These are phyloP conservation scores for Drosophila acutilabella DNA, from an alignment of 2,888 invertebrate genomes.

Conservation along the genomic window DNA sequence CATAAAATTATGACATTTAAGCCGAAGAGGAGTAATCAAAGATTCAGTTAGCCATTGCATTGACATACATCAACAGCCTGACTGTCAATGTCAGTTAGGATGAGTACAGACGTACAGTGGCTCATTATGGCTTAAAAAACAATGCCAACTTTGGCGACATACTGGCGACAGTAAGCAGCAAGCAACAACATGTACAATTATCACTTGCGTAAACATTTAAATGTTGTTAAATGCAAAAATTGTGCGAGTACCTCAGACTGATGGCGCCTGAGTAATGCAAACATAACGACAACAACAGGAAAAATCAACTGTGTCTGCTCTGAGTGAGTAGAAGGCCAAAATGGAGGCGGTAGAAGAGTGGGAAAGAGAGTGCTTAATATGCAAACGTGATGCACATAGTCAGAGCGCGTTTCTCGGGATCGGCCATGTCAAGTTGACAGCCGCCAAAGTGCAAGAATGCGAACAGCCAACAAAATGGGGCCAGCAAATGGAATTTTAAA, in stretches of 20 bases:
- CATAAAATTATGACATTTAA: conserved; percentile 43
- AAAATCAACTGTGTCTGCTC: background rate
- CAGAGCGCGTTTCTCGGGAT: conserved; percentile 52
- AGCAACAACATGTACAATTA: conserved; percentile 59
- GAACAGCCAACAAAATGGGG: conserved; percentile 63
- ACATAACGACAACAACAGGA: conserved; percentile 3
- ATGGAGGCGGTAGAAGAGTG: background rate
- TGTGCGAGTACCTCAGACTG: conserved; percentile 46
- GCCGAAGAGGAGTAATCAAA: conserved; percentile 37
- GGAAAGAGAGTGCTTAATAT: conserved; percentile 62
- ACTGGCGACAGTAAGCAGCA: conserved; percentile 47
- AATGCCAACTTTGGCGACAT: conserved; percentile 65
- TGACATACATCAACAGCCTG: conserved; percentile 55
- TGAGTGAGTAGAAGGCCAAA: background rate
- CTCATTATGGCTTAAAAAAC: conserved; percentile 66
- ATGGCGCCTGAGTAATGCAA: conserved; percentile 63
- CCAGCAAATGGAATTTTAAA: conserved; percentile 47
- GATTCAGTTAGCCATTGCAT: conserved; percentile 66
- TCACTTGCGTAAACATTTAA: conserved; percentile 78
- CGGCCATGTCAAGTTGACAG: conserved; percentile 54
- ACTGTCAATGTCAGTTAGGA: conserved; percentile 76
- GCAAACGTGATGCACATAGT: conserved; percentile 70
- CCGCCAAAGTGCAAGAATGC: conserved; percentile 72
- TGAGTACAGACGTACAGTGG: conserved; percentile 22
- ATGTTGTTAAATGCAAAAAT: conserved; percentile 65